Base-by-base conservation (phyloP, 1,140 invertebrate genomes). In the Argopecten irradians region DNA sequence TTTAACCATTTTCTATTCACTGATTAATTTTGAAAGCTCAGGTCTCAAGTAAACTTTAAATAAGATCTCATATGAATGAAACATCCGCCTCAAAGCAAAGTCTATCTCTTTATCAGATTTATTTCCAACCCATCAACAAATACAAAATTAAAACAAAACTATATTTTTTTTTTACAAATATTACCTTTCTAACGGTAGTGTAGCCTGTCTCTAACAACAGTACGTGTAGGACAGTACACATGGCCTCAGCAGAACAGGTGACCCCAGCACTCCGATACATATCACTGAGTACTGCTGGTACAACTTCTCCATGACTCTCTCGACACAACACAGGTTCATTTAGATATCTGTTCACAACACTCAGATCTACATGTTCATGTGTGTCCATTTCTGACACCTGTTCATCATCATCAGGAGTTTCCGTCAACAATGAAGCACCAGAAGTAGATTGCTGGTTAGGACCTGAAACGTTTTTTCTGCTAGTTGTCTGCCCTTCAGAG, bases 161-260 rank as follows among this genome's bases (percentile, higher is more conserved):
- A 88, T 55, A 22, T 28, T 22, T 33, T 16, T 43, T 22, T 84
- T 34, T 34, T 19, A 41, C 84, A 14, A n/a, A 19, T 19, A 82
- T 7, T 0, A 34, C 41, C 89, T 89, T 88, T 55, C 89, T 28
- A 22, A 39, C n/a, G 14, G 89, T 85, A 22, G 41, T 84, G 84
- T 92, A 93, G 7, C 93, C 93, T 32, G 91, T 85, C 36, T 93
- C 93, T 84, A 93, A n/a, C 93, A 93, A 93, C 0, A 93, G 82
- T n/a, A 88, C 83, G 83, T 93, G 93, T 55, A 93, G 34, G 16
- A 88, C 91, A 19, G 92, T 86, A 90, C 91, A 92, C 41, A 93
- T 39, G 3, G 91, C 91, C 86, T 93, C 93, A 46, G 86, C 41
- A 8, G 32, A 7, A 34, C 34, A 83, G 8, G 28, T 83, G 85